A percentile compares a stretch with the other conserved stretches of the same genome.
phyloP scores from a whole-genome alignment of 2,113 vertebrate genomes.

The Tilapia sparmanii region DNA sequence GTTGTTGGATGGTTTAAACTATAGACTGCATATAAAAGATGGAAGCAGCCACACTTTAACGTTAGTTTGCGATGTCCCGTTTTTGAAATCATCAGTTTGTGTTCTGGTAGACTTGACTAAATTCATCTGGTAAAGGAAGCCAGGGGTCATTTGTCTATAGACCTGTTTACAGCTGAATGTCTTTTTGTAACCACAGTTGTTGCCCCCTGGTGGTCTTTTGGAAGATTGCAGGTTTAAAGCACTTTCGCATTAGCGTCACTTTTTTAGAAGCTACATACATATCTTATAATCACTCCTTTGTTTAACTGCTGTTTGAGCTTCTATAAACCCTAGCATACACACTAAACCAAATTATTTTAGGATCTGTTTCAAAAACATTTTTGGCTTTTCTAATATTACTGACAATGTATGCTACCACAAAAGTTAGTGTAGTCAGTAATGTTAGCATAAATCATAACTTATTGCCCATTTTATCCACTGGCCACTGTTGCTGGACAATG shows the following conservation, averaged over 20 bases:
- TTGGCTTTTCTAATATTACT: neutral
- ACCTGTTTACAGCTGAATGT: neutral
- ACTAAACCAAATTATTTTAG: neutral
- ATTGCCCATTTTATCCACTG: neutral
- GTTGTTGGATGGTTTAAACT: neutral
- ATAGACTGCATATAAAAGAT: neutral
- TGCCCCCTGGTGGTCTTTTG: neutral
- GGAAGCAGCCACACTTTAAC: neutral
- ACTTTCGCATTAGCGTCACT: no score
- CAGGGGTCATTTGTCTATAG: neutral
- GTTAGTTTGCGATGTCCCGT: neutral
- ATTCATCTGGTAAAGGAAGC: neutral
- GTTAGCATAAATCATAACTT: neutral
- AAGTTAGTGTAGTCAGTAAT: neutral
- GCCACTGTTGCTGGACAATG: neutral
- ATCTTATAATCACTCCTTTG: neutral
- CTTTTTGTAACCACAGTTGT: neutral
- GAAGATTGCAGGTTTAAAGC: neutral
- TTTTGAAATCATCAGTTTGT: neutral
- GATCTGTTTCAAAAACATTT: neutral
- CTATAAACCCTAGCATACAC: neutral
- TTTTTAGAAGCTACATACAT: neutral
- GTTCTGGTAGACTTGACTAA: neutral
- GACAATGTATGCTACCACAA: neutral
- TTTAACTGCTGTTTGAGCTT: neutral